phyloP scores from a whole-genome alignment of 2,797 vertebrate species.

The Pristis pectinata region DNA sequence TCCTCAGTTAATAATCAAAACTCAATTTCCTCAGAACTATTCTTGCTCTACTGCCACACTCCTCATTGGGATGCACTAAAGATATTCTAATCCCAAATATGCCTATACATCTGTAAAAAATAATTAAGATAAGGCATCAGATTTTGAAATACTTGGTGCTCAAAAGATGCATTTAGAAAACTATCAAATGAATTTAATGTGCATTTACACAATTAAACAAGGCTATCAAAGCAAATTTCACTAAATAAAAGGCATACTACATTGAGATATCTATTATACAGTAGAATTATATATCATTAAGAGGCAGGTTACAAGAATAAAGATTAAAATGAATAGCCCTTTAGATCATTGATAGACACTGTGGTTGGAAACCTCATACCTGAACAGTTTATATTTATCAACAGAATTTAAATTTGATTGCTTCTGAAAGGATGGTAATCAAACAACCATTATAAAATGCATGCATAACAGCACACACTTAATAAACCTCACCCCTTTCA shows the following conservation, averaged over 20 bases:
- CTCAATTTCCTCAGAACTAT: too few species aligned
- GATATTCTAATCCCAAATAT: not conserved
- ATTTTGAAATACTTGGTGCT: not conserved
- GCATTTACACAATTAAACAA: not conserved
- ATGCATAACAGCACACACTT: too few species aligned
- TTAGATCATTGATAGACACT: not conserved
- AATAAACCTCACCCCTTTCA: too few species aligned
- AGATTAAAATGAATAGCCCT: not conserved
- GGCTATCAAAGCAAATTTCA: too few species aligned
- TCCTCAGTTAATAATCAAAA: not conserved
- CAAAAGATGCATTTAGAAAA: not conserved
- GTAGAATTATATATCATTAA: slow-evolving; percentile 17
- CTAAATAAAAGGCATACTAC: not conserved
- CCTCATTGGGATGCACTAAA: too few species aligned
- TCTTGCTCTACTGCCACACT: not conserved
- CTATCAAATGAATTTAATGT: not conserved
- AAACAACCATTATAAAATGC: too few species aligned
- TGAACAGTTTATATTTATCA: not conserved
- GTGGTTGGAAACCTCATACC: not conserved
- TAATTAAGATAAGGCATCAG: not conserved
- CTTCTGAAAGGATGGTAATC: too few species aligned
- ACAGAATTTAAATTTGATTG: not conserved
- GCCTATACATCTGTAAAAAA: not conserved
- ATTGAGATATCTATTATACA: not conserved
- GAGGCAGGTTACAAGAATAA: slow-evolving; percentile 2